Base-by-base conservation (phyloP, 2,888 invertebrate genomes). In the Syrphus vitripennis region DNA sequence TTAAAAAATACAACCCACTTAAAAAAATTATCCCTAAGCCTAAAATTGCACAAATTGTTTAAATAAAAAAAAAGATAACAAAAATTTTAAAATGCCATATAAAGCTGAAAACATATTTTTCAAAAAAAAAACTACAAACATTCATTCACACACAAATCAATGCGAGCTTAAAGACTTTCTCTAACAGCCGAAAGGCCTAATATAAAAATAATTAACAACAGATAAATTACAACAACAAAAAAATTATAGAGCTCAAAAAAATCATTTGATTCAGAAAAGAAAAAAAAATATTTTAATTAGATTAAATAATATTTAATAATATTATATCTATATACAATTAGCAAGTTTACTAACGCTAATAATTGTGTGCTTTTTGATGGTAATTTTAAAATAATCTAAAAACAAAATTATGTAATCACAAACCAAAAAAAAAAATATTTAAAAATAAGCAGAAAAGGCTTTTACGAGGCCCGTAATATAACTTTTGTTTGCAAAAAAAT, bases 351-450 rank as follows among this genome's bases (percentile, higher is more conserved):
- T 86, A 86, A 63, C 70, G 86, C 86, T 72, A 82, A 78, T 74
- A 57, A 82, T 81, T 63, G 86, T 86, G 86, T 82, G 86, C 86
- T 86, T 86, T 86, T 86, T 86, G 82, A 82, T 82, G 82, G 82
- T 78, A 86, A 82, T 78, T 78, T 82, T 40, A 72, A 76, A 74
- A 50, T 70, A 53, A 50, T 69, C 42, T 61, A 70, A 67, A 80
- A 70, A 74, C 40, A 65, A 71, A 61, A 63, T 16, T 45, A 42
- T 19, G 19, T 37, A 37, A 16, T 24, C 50, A 59, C 21, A 40
- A 48, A 57, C 34, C 7, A 12, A 59, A 59, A 59, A 21, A 59
- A 53, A 65, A 5, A 48, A 76, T 19, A 50, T 50, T 63, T 5
- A 70, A 26, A 16, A 69, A 37, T n/a, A 31, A 10, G 14, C 7